Evolutionary conservation across 1,140 invertebrate species (phyloP).

Genomic region (Philopotamus ludificatus): DNA sequence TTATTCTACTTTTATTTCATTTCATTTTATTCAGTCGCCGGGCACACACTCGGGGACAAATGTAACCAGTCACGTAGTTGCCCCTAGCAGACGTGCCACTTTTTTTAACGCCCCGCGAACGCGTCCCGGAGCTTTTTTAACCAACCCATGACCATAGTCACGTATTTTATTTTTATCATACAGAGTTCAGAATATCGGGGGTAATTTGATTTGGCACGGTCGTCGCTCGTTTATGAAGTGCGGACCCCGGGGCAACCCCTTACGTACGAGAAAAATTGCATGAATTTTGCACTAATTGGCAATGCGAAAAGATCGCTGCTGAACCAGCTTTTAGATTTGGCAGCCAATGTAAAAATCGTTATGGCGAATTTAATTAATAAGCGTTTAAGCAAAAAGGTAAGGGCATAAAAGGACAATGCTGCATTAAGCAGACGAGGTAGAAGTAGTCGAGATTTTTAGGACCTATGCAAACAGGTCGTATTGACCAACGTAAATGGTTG

Average conservation of each 20-base stretch:
- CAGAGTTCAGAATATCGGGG: conserved; percentile 29
- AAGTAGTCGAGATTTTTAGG: conserved; percentile 3
- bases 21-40: no score
- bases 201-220: conserved; percentile 36
- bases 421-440: neutral
- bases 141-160: conserved; percentile 30
- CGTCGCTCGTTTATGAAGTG: neutral
- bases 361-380: no score
- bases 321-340: no score
- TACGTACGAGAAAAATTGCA: no score
- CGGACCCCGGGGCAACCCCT: no score
- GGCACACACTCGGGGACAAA: neutral
- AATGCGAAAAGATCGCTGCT: no score
- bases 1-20: no score
- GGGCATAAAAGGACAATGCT: no score
- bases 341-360: no score
- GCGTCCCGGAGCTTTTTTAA: conserved; percentile 1
- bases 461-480: conserved; percentile 11
- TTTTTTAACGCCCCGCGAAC: conserved; percentile 27
- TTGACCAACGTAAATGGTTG: conserved; percentile 27
- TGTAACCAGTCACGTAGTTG: conserved; percentile 25
- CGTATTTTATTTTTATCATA: conserved; percentile 40
- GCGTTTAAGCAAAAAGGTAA: no score
- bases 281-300: no score
- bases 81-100: conserved; percentile 13